phyloP scores from a whole-genome alignment of 2,888 invertebrate genomes.

The Halictus ligatus region DNA sequence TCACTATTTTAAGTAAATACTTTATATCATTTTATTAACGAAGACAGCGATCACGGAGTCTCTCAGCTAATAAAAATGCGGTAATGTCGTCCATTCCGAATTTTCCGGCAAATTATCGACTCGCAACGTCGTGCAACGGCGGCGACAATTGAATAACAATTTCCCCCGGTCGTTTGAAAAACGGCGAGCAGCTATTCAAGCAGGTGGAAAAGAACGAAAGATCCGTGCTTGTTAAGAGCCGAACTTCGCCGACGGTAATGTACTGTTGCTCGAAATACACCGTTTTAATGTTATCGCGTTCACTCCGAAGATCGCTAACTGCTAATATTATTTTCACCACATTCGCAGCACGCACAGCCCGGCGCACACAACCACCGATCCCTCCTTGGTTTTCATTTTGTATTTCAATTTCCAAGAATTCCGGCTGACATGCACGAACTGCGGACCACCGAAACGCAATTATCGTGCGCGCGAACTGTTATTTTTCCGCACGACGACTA shows the following conservation, averaged over 20 bases:
- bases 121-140: background rate
- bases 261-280: background rate
- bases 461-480: slow-evolving; percentile 14
- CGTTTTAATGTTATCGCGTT: slow-evolving; percentile 19
- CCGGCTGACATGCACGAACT: background rate
- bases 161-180: background rate
- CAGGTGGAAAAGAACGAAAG: background rate
- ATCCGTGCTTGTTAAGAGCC: background rate
- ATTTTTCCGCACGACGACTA: slow-evolving; percentile 26
- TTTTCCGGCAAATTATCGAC: background rate
- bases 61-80: no score
- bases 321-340: slow-evolving; percentile 20
- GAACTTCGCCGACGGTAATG: slow-evolving; percentile 4
- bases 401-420: slow-evolving; percentile 24
- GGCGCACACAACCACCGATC: background rate
- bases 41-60: no score
- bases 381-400: slow-evolving; percentile 8
- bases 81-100: background rate
- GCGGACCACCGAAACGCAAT: slow-evolving; percentile 11
- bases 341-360: background rate
- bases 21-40: no score
- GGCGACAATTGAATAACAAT: background rate
- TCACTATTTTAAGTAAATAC: no score
- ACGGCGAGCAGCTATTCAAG: background rate
- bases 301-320: slow-evolving; percentile 6